Percentiles rank a stretch among this genome's conserved stretches.
phyloP scores from a whole-genome alignment of 2,888 invertebrate genomes.

The Ischnura elegans region DNA sequence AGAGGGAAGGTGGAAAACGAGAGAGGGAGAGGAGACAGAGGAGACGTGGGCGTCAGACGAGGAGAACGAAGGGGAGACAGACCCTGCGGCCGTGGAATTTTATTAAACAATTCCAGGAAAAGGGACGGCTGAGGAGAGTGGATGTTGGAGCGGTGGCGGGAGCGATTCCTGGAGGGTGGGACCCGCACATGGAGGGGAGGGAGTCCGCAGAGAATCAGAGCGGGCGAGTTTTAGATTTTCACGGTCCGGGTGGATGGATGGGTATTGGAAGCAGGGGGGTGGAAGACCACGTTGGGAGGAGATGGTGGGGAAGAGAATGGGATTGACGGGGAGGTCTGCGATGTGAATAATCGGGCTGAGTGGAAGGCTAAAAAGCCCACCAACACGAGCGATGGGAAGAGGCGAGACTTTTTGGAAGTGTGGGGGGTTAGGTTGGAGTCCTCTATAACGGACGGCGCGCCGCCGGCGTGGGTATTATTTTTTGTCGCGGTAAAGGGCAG shows the following conservation, averaged over 20 bases:
- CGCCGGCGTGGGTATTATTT: too few species aligned
- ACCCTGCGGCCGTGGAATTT: neutral
- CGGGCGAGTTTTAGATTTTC: neutral
- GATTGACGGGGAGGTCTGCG: neutral
- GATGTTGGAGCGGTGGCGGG: neutral
- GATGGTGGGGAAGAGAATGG: neutral
- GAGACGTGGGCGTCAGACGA: neutral
- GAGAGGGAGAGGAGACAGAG: neutral
- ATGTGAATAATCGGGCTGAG: slow-evolving; percentile 21
- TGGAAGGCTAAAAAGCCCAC: neutral
- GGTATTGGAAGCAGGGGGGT: neutral
- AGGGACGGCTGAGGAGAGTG: neutral
- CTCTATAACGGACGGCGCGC: too few species aligned
- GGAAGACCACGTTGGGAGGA: neutral
- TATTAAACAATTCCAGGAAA: neutral
- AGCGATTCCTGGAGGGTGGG: neutral
- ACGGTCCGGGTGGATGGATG: neutral
- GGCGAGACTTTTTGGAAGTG: neutral
- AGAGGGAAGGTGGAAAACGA: neutral
- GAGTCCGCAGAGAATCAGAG: neutral
- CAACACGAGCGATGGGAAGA: neutral
- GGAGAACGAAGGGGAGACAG: neutral
- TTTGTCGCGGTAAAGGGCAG: too few species aligned
- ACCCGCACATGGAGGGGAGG: neutral
- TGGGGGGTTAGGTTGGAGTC: too few species aligned